phyloP scores from a whole-genome alignment of 2,797 vertebrate species.

The Cynodonichthys magdalenae region DNA sequence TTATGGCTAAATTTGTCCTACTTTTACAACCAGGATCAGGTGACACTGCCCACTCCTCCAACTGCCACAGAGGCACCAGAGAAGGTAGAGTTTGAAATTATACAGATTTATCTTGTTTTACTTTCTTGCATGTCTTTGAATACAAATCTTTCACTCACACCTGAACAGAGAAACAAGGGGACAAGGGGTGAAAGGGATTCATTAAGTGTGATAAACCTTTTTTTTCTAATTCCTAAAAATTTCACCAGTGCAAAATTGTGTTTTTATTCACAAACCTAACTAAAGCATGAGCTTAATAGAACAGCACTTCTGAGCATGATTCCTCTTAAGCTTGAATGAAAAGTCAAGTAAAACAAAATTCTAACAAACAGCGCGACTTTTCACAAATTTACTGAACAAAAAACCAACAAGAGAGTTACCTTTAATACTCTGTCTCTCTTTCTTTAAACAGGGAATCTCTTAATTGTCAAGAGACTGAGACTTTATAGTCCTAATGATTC shows the following conservation, averaged over 20 bases:
- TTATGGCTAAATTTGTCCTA: constrained; percentile 7
- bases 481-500: constrained; percentile 61
- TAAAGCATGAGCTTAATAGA: constrained; percentile 49
- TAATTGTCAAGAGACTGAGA: constrained; percentile 76
- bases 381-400: constrained; percentile 29
- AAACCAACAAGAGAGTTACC: constrained; percentile 41
- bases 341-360: constrained; percentile 46
- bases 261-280: constrained; percentile 3
- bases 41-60: constrained; percentile 30
- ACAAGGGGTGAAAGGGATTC: constrained; percentile 22
- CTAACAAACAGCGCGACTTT: constrained; percentile 3
- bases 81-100: constrained; percentile 57
- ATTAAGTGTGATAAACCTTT: not conserved
- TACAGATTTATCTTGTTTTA: not conserved
- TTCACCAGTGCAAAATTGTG: constrained; percentile 80
- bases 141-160: constrained; percentile 35
- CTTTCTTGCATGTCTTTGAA: constrained; percentile 53
- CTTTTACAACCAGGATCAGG: constrained; percentile 47
- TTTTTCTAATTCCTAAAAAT: constrained; percentile 39
- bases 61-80: constrained; percentile 46
- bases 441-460: constrained; percentile 81
- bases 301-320: constrained; percentile 38
- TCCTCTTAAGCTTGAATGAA: constrained; percentile 50
- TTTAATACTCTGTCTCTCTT: constrained; percentile 76
- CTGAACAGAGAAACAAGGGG: constrained; percentile 29